phyloP scores from a whole-genome alignment of 1,140 invertebrate genomes.

The Bathynomus jamesi region DNA sequence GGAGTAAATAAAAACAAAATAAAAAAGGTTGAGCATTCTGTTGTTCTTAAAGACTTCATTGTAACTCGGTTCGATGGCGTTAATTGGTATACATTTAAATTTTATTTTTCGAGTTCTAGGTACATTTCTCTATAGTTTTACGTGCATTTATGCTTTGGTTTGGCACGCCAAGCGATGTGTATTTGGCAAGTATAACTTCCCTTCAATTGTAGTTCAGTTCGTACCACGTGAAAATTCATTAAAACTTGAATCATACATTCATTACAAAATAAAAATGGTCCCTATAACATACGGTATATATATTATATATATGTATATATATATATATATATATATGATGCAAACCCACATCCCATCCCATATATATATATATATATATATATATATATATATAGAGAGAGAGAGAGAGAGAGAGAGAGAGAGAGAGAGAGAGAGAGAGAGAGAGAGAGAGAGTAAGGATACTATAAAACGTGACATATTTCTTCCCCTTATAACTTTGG shows the following conservation, averaged over 20 bases:
- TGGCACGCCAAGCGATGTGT: not conserved
- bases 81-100: not conserved
- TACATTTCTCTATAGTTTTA: not conserved
- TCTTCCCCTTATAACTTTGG: too few relatives aligned
- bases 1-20: not conserved
- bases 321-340: too few relatives aligned
- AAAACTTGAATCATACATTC: not conserved
- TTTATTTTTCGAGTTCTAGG: not conserved
- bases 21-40: not conserved
- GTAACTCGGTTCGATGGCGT: not conserved
- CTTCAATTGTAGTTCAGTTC: not conserved
- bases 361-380: too few relatives aligned
- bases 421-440: too few relatives aligned
- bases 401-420: too few relatives aligned
- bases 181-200: not conserved
- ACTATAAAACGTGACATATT: too few relatives aligned
- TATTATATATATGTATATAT: too few relatives aligned
- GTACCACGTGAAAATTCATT: not conserved
- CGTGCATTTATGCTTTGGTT: not conserved
- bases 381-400: too few relatives aligned
- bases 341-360: too few relatives aligned
- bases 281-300: too few relatives aligned
- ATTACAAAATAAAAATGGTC: not conserved
- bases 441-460: too few relatives aligned
- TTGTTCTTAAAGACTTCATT: not conserved